These are phyloP conservation scores for Plecotus auritus DNA, from an alignment of 2,113 vertebrate genomes.

Conservation along the genomic window DNA sequence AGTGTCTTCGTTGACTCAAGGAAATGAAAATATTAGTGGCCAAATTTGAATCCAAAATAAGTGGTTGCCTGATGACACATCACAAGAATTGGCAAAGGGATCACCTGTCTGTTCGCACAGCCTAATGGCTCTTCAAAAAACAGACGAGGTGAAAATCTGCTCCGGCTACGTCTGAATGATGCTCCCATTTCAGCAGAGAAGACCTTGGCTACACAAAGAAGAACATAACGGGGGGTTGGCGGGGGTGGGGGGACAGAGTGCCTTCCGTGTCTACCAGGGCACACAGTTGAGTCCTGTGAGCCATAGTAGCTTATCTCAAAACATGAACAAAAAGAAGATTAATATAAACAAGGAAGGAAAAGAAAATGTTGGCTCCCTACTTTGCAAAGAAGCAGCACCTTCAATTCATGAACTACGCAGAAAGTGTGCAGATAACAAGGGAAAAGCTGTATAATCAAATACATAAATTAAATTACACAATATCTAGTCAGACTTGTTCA, in stretches of 20 bases:
- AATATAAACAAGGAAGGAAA: not conserved
- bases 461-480: not conserved
- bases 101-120: not conserved
- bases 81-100: not conserved
- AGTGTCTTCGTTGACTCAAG: not conserved
- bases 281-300: not conserved
- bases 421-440: not conserved
- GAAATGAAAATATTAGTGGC: not conserved
- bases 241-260: fast-evolving
- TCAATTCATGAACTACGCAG: not conserved
- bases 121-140: not conserved
- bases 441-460: not conserved
- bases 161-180: fast-evolving
- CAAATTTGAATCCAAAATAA: not conserved
- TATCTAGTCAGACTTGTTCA: not conserved
- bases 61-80: not conserved
- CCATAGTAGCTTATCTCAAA: not conserved
- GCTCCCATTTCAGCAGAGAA: not conserved
- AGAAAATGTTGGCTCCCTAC: not conserved
- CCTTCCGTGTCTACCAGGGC: fast-evolving
- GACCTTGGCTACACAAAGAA: not conserved
- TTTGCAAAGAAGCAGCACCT: not conserved
- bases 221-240: fast-evolving
- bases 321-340: not conserved
- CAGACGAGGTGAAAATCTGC: not conserved